Base-by-base conservation (phyloP, 2,888 invertebrate species). In the Dynastes maya region DNA sequence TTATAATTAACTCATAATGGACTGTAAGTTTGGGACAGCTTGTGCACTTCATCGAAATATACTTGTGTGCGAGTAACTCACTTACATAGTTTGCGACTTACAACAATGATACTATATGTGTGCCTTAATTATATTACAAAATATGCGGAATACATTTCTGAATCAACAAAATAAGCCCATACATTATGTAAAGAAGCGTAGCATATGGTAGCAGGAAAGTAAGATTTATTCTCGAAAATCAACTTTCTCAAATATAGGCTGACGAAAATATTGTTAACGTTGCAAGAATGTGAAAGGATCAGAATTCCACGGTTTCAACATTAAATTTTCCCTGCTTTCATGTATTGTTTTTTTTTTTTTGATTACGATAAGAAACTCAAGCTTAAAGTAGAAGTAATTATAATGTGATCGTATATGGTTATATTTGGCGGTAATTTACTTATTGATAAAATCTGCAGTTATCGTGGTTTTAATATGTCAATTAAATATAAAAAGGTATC, bases 201-300 rank as follows among this genome's bases (percentile, higher is more conserved):
- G 61, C 72, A 61, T 74, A 74, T 74, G 72, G 61, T 27, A 61
- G 45, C 63, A 61, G 61, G 58, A 61, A 74, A 74, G 72, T 74
- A 74, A 27, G 45, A 74, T 61, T 63, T 61, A 45, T 74, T 74
- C 72, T 74, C 61, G 72, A 74, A 74, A 74, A 74, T 74, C 72
- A 74, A 74, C 72, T 74, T 74, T 74, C 72, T 74, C 72, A 45
- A 49, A 61, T 68, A 68, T 74, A 74, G 72, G 45, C 45, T 61
- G 72, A 74, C 72, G 72, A 74, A 74, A 74, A 74, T 74, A 74
- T 61, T 74, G 72, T 74, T 61, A 16, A 74, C 61, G 61, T 61
- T 58, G 61, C 61, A 27, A 74, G 72, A 74, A 58, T 68, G 76
- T 76, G 53, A 68, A 76, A 68, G 68, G 76, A n/a, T 53, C 76